Evolutionary conservation across 2,888 invertebrate genomes (phyloP).

Genomic region (Drosophila prolongata): DNA sequence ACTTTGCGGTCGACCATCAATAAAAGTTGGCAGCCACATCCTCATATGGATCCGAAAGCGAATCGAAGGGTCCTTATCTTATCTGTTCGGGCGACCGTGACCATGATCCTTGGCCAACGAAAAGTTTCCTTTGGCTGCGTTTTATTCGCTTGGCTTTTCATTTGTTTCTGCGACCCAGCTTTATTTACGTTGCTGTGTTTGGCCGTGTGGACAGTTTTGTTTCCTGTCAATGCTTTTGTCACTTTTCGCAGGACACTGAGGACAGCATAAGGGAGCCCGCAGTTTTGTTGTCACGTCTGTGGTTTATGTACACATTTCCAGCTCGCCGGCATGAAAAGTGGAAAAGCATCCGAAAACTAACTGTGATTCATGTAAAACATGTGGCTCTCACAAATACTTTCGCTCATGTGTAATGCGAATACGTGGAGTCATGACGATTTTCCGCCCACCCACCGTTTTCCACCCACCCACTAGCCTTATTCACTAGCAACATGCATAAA

Average conservation of each 20-base stretch:
- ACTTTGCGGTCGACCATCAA: constrained; percentile 65
- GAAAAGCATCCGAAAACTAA: constrained; percentile 43
- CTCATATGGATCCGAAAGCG: constrained; percentile 1
- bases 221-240: constrained; percentile 57
- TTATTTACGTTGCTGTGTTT: constrained; percentile 35
- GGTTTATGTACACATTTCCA: constrained; percentile 41
- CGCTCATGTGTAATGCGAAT: constrained; percentile 39
- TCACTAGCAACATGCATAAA: constrained; percentile 23
- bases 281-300: constrained; percentile 49
- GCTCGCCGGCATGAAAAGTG: constrained; percentile 39
- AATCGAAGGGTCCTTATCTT: constrained; percentile 45
- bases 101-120: constrained; percentile 42
- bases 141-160: constrained; percentile 13
- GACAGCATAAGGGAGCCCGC: constrained; percentile 28
- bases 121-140: constrained; percentile 42
- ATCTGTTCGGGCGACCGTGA: constrained; percentile 47
- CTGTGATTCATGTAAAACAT: constrained; percentile 57
- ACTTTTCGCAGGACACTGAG: constrained; percentile 35
- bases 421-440: constrained; percentile 18
- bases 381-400: constrained; percentile 37
- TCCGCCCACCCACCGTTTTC: not conserved
- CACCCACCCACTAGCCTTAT: not conserved
- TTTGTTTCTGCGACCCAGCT: constrained; percentile 9
- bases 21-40: constrained; percentile 57
- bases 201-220: constrained; percentile 42